Evolutionary conservation across 2,113 vertebrate species (phyloP).

Genomic region (Semicossyphus pulcher): DNA sequence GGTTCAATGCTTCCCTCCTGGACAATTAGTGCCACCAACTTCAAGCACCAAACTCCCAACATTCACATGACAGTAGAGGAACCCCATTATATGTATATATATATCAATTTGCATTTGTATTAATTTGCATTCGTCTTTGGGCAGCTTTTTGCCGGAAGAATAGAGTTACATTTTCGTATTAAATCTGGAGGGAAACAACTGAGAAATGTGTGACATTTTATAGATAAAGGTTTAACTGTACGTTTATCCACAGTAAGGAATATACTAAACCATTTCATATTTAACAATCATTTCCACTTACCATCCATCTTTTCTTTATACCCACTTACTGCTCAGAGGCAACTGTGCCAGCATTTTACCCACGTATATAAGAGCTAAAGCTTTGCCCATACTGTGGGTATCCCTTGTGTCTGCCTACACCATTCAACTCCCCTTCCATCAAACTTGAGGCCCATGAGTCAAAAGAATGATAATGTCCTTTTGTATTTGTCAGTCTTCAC

Average conservation of each 20-base stretch:
- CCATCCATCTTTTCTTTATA: neutral
- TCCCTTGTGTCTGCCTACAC: neutral
- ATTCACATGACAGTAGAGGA: no score
- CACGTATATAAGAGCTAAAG: neutral
- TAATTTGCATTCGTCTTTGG: neutral
- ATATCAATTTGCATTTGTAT: neutral
- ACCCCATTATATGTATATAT: no score
- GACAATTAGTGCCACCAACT: neutral
- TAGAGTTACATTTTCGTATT: no score
- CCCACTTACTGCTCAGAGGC: neutral
- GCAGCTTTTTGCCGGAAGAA: no score
- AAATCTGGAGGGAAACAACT: neutral
- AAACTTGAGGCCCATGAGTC: neutral
- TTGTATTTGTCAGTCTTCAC: neutral
- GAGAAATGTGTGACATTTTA: no score
- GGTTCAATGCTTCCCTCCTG: no score
- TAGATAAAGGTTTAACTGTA: no score
- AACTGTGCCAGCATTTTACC: neutral
- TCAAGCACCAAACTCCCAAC: no score
- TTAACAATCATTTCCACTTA: no score
- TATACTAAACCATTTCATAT: no score
- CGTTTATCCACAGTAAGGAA: no score
- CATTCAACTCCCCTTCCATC: slow-evolving; percentile 8
- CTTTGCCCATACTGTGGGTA: neutral
- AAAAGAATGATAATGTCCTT: slow-evolving; percentile 16